A percentile compares a stretch with the other conserved stretches of the same genome.
Conservation (phyloP, 2,797 vertebrate species). For the Leptodactylus fallax region DNA sequence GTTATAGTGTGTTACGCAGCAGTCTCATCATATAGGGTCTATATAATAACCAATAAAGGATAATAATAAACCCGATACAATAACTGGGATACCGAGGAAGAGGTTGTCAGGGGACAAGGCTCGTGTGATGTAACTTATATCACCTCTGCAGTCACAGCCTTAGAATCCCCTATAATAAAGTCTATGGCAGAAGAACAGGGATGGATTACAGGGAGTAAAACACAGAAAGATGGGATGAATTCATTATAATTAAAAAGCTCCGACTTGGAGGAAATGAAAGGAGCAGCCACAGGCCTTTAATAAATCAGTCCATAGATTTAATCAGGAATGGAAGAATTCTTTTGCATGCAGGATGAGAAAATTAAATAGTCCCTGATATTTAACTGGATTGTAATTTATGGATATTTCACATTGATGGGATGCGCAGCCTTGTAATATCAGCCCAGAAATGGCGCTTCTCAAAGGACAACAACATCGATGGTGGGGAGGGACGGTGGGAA, state of each 20-base stretch:
- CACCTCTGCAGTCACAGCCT: too few species aligned
- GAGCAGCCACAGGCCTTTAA: slow-evolving; percentile 71
- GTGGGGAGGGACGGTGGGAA: neutral
- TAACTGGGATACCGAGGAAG: neutral
- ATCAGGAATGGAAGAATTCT: slow-evolving; percentile 74
- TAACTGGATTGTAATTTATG: slow-evolving; percentile 64
- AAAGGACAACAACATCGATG: slow-evolving; percentile 4
- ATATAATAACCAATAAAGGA: too few species aligned
- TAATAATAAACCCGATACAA: neutral
- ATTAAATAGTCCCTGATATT: slow-evolving; percentile 70
- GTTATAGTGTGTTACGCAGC: neutral
- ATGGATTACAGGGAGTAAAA: slow-evolving; percentile 55
- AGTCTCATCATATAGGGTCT: slow-evolving; percentile 1
- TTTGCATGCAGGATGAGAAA: slow-evolving; percentile 71
- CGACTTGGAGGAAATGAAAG: slow-evolving; percentile 66
- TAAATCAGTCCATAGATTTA: slow-evolving; percentile 72
- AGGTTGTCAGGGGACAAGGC: neutral
- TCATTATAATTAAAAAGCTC: slow-evolving; percentile 63
- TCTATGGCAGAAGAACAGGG: slow-evolving; percentile 14
- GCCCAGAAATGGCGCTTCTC: slow-evolving; percentile 23
- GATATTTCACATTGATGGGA: slow-evolving; percentile 58
- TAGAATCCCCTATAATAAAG: slow-evolving; percentile 60
- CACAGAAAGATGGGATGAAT: slow-evolving; percentile 59
- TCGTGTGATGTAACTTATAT: slow-evolving; percentile 16
- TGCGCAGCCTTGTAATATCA: slow-evolving; percentile 41